Percentiles rank a stretch among this genome's conserved stretches.
Conservation (phyloP, 2,888 invertebrate genomes). For the Rhagonycha fulva region DNA sequence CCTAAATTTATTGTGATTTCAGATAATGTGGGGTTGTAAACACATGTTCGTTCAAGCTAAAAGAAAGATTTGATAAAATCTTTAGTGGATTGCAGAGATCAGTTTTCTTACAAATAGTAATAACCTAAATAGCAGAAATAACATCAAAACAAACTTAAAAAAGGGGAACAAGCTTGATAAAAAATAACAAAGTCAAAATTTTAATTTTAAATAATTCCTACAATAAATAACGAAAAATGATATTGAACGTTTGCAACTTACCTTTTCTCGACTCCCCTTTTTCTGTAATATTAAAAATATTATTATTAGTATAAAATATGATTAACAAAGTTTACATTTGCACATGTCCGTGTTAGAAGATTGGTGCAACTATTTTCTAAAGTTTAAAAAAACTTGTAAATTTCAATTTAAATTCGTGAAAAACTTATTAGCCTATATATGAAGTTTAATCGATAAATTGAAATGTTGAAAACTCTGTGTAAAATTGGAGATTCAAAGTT, state of each 20-base stretch:
- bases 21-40: neutral
- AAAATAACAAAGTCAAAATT: neutral
- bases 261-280: conserved; percentile 87
- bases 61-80: neutral
- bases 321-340: too few relatives aligned
- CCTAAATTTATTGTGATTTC: neutral
- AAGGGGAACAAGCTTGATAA: neutral
- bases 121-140: conserved; percentile 3
- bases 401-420: neutral
- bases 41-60: neutral
- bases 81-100: neutral
- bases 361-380: neutral
- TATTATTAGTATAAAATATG: conserved; percentile 3
- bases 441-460: neutral
- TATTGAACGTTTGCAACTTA: conserved; percentile 56
- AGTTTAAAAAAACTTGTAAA: neutral
- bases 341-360: neutral
- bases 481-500: neutral
- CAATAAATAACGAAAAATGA: too few relatives aligned
- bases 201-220: too few relatives aligned
- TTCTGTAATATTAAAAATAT: conserved; percentile 62
- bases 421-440: neutral
- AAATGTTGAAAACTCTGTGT: neutral
- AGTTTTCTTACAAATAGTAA: neutral
- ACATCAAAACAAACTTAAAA: neutral